Evolutionary conservation across 2,888 invertebrate genomes (phyloP), one percentile per base, ranked within the genome.

Genomic region (Yponomeuta evonymella): DNA sequence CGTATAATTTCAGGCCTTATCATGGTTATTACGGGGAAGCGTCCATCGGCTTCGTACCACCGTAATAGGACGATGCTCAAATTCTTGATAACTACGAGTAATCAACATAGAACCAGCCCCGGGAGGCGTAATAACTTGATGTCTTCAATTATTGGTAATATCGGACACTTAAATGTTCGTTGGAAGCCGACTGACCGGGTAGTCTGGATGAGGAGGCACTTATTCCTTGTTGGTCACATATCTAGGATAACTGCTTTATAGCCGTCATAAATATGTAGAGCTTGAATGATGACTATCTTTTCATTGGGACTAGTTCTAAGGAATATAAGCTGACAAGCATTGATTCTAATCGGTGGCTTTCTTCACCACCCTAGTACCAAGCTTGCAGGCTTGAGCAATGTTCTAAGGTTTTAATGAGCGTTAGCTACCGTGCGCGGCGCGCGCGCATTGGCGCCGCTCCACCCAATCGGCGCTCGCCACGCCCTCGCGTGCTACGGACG

Each of bases 121-220:
- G 84, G 83, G 83, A 81, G 83, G 83, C 83, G 88, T 90, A 89
- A 90, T 90, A 83, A 86, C 81, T 78, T 82, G 78, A 81, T 78
- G 81, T 83, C 86, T 87, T 88, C 90, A 92, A 92, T 92, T 90
- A 92, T 89, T 86, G 89, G 87, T 89, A 90, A 91, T 91, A 89
- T 87, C 83, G 83, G 86, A 84, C 81, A 81, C 82, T 89, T 90
- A 90, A 90, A 89, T 84, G 89, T 84, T 88, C 85, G 85, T 84
- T 90, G 88, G 90, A 84, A 90, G 91, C 89, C 83, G 86, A 83
- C 83, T 84, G 83, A 81, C 80, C 77, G 79, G 85, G 84, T 79
- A 74, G 75, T 75, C 76, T 71, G 75, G 77, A 78, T 29, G 51
- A 30, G 76, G 78, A 58, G 73, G 76, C 79, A 75, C 77, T 82